Evolutionary conservation across 2,888 invertebrate species (phyloP), one percentile per base, ranked within the genome.

Genomic region (Bombyx huttoni): DNA sequence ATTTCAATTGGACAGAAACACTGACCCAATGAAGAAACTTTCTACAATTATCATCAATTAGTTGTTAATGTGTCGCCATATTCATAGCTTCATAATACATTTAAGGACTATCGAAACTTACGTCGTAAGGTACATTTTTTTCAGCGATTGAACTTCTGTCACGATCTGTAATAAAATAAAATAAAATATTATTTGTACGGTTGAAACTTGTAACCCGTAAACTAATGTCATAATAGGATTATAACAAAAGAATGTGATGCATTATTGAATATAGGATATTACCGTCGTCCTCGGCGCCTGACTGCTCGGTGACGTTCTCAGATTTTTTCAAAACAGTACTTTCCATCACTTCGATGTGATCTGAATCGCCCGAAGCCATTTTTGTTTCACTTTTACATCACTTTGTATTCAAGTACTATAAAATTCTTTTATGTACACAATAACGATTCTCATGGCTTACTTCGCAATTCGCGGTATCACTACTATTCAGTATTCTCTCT

Each of bases 321-420:
- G 91, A 90, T 71, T 91, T 92, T 79, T 87, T 90, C 58, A 86
- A 81, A 66, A 89, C 87, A 73, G 91, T 91, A 78, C 91, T 90
- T 84, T 94, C 94, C 85, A 93, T 85, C 61, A 86, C 90, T 90
- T 94, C 94, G 76, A 95, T 94, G 79, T 92, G 92, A 89, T 94
- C 94, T 78, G 92, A 92, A 88, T 94, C 94, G 78, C 94, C 94
- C 85, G 94, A 94, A 91, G 94, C 95, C 95, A 95, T 95, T 82
- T 88, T 88, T 79, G 73, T 77, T 83, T 78, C 70, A 71, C 64
- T 75, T 69, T 75, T 79, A 82, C 84, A 85, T 81, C 84, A 81
- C 82, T 79, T 81, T 81, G 78, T 81, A 40, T 81, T 76, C 66
- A 75, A 77, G 82, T 82, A 24, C 24, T 24, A 76, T 77, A 70